Conservation (phyloP, 2,888 invertebrate genomes). For the Callyntrura guangdongensis region DNA sequence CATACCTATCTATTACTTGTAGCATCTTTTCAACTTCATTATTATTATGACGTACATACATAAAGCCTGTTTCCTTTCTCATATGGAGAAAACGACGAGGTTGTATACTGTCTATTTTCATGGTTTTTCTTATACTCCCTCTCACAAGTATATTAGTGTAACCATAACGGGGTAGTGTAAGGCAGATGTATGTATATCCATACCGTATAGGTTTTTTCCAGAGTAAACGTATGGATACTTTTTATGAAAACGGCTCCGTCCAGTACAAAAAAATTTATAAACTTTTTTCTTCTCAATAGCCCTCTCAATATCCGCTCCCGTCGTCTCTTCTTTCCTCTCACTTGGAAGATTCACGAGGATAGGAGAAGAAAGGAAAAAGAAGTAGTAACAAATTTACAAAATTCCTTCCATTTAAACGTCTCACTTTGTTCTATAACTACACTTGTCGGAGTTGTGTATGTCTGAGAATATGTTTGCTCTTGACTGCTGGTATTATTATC, state of each 20-base stretch:
- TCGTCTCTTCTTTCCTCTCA: slow-evolving; percentile 62
- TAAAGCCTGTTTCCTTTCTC: background rate
- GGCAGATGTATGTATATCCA: slow-evolving; percentile 1
- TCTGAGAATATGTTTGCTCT: background rate
- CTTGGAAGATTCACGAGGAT: slow-evolving; percentile 69
- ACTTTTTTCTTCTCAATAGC: slow-evolving; percentile 70
- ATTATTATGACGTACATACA: background rate
- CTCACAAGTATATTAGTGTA: background rate
- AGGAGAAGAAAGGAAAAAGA: slow-evolving; percentile 45
- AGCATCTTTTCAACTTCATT: background rate
- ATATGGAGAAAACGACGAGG: background rate
- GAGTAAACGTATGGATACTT: slow-evolving; percentile 38
- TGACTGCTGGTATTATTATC: background rate
- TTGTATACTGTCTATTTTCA: background rate
- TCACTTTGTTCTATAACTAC: background rate
- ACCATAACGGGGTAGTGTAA: background rate
- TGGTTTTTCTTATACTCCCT: background rate
- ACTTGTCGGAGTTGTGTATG: background rate
- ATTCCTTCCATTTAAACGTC: slow-evolving; percentile 71
- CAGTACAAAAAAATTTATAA: slow-evolving; percentile 61
- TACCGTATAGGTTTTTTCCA: background rate
- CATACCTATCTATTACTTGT: background rate
- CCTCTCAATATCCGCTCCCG: slow-evolving; percentile 72
- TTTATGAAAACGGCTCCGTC: no score
- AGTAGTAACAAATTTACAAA: slow-evolving; percentile 72